Evolutionary conservation across 2,888 invertebrate species (phyloP).

Genomic region (Hemithea aestivaria): DNA sequence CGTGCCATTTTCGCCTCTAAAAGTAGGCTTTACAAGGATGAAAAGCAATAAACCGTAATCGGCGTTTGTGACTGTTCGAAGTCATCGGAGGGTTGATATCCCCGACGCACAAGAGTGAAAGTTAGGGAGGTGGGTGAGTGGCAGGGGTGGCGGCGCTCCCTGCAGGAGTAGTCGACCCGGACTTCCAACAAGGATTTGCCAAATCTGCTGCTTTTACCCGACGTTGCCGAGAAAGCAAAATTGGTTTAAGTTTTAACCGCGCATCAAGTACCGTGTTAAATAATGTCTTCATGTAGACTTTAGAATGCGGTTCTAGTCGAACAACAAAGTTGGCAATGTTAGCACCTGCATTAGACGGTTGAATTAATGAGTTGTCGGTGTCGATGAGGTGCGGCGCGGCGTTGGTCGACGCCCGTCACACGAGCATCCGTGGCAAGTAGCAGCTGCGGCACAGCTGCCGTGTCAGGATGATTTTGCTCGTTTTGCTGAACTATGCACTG

Average conservation of each 20-base stretch:
- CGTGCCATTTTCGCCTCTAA: constrained; percentile 52
- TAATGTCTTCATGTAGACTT: no score
- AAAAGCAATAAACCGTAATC: constrained; percentile 35
- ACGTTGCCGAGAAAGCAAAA: constrained; percentile 46
- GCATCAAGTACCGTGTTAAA: no score
- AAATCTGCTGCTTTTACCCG: constrained; percentile 70
- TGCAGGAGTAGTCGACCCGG: constrained; percentile 74
- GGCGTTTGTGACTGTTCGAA: constrained; percentile 54
- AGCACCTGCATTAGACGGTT: constrained; percentile 48
- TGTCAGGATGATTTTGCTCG: constrained; percentile 57
- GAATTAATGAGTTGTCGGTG: constrained; percentile 30
- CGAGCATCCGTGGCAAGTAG: constrained; percentile 37
- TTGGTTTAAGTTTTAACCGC: no score
- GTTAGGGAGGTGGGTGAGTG: constrained; percentile 65
- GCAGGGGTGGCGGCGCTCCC: constrained; percentile 55
- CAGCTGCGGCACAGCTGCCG: constrained; percentile 73
- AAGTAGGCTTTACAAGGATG: constrained; percentile 29
- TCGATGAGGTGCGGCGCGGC: constrained; percentile 23
- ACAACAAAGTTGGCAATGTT: constrained; percentile 3
- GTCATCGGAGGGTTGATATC: constrained; percentile 58
- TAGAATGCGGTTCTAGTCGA: no score
- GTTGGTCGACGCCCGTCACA: constrained; percentile 11
- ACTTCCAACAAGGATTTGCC: constrained; percentile 71
- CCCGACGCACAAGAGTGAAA: constrained; percentile 75
- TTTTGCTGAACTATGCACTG: constrained; percentile 46